Conservation (phyloP, 1,140 invertebrate genomes). For the Charaxes varanes region DNA sequence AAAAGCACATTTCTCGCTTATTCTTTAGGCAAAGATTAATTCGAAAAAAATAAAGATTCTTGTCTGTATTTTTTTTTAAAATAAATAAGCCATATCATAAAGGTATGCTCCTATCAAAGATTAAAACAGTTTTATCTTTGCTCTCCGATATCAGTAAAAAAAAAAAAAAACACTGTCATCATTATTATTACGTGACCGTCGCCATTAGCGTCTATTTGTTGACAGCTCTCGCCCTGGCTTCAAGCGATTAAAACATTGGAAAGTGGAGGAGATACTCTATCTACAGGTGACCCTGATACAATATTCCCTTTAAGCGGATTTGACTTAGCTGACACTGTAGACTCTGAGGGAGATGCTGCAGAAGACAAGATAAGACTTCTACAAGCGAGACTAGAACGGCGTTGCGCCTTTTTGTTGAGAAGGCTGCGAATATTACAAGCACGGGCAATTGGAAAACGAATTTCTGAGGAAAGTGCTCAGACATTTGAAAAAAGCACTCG, state of each 20-base stretch:
- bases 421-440: conserved; percentile 85
- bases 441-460: conserved; percentile 81
- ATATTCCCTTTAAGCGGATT: conserved; percentile 78
- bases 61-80: too few species aligned
- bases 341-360: conserved; percentile 60
- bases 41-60: too few species aligned
- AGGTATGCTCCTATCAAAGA: background rate
- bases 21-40: too few species aligned
- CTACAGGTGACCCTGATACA: conserved; percentile 70
- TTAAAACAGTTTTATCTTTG: background rate
- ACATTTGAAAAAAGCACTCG: conserved; percentile 80
- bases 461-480: conserved; percentile 82
- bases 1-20: too few species aligned
- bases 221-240: conserved; percentile 66
- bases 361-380: conserved; percentile 67
- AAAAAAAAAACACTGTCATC: conserved; percentile 25
- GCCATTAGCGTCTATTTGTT: conserved; percentile 63
- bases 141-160: too few species aligned
- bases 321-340: conserved; percentile 74
- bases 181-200: conserved; percentile 46
- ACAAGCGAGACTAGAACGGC: conserved; percentile 79
- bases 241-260: conserved; percentile 82
- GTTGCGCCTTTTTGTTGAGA: conserved; percentile 81
- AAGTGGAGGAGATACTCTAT: conserved; percentile 61
- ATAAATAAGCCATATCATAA: too few species aligned